Percentiles rank a stretch among this genome's conserved stretches.
Evolutionary conservation across 2,797 vertebrate species (phyloP).

Genomic region (Caiman crocodilus): DNA sequence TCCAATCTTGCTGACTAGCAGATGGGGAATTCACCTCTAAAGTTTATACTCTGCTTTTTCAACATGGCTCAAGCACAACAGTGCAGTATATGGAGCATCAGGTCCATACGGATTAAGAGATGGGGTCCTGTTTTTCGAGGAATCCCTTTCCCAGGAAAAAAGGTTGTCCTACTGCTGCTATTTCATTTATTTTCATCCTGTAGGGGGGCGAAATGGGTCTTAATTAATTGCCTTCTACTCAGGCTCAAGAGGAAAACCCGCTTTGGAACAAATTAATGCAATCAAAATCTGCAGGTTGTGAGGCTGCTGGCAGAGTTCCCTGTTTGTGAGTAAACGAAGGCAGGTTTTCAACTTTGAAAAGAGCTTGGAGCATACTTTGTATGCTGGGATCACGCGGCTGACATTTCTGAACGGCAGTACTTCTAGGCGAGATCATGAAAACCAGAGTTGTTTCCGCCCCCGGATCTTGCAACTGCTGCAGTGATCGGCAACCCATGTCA

Average conservation of each 20-base stretch:
- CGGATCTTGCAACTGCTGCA: accelerated
- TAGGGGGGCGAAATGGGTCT: neutral
- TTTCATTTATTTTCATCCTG: conserved; percentile 71
- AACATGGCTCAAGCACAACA: neutral
- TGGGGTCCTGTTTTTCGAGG: conserved; percentile 9
- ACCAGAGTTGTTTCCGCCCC: neutral
- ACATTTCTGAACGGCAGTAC: neutral
- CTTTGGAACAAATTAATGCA: conserved; percentile 72
- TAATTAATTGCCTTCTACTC: conserved; percentile 81
- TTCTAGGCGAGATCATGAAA: neutral
- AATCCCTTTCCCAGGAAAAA: conserved; percentile 16
- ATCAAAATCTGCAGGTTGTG: conserved; percentile 66
- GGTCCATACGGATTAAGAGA: neutral
- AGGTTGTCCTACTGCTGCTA: conserved; percentile 35
- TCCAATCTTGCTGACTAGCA: neutral
- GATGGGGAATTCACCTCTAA: neutral
- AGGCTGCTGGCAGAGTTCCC: conserved; percentile 58
- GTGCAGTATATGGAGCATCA: neutral
- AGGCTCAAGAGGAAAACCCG: conserved; percentile 67
- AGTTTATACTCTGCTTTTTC: neutral
- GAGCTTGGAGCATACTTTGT: neutral
- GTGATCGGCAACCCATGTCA: accelerated
- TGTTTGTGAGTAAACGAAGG: conserved; percentile 22
- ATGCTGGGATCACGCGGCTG: neutral
- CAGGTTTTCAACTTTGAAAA: neutral